Evolutionary conservation across 2,113 vertebrate species (phyloP), one percentile per base, ranked within the genome.

Genomic region (Plestiodon gilberti): DNA sequence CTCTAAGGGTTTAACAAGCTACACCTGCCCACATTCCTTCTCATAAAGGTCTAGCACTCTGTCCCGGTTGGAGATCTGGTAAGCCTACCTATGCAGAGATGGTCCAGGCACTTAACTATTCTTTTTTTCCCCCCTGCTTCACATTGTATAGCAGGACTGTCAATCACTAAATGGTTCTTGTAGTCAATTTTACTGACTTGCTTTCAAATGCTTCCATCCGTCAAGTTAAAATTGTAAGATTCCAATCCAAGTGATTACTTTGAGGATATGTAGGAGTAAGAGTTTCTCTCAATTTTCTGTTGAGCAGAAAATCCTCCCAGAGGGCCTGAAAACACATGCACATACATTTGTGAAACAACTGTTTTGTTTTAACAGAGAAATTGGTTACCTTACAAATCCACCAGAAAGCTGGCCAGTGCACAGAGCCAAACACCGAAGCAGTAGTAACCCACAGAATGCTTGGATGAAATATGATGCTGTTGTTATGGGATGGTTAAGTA

Each of bases 91-190:
- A 10, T 52, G 9, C 40, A 30, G 0, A 22, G 10, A 75, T 35
- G 35, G 14, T 59, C 57, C 8, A 62, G 78, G 87, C 30, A 55
- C 2, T 48, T 74, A 78, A 43, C 38, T 57, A 18, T 81, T 79
- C 3, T 22, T 87, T 62, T 11, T 62, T 55, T 55, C 13, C 52
- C 13, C 52, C 33, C 43, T 52, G 7, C 28, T 22, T 35, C 71
- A 40, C 71, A 17, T 86, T 89, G 78, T 81, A 11, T 80, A 78
- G 61, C n/a, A n/a, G 77, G 33, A 17, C n/a, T 79, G 77, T 79
- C 77, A 79, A 14, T 62, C 35, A 22, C 57, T 79, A 79, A 62
- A 79, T 38, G 33, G 55, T 62, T 65, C 55, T 65, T 65, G 25
- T 43, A 65, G 61, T 65, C 78, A 64, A n/a, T 81, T n/a, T 81